Conservation (phyloP, 1,140 invertebrate species). For the Drosophila tsacasi region DNA sequence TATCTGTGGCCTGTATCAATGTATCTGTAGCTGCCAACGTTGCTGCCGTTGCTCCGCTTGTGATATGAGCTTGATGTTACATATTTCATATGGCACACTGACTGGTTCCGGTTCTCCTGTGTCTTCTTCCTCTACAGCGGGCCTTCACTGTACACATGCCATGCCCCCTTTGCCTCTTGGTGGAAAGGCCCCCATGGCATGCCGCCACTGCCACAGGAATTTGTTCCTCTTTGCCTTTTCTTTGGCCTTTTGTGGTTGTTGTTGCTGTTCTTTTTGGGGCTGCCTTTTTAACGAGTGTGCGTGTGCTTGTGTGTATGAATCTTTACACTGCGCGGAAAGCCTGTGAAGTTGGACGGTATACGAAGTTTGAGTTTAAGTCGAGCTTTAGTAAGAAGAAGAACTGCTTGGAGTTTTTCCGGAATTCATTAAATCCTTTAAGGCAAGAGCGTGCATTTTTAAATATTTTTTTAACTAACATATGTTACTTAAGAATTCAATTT, state of each 20-base stretch:
- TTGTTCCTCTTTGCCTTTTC: conserved; percentile 44
- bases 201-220: conserved; percentile 53
- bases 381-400: background rate
- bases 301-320: conserved; percentile 32
- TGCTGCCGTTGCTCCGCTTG: conserved; percentile 37
- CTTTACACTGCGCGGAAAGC: conserved; percentile 70
- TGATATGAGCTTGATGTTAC: conserved; percentile 65
- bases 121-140: conserved; percentile 12
- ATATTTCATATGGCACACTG: conserved; percentile 77
- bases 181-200: background rate
- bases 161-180: no score
- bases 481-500: background rate
- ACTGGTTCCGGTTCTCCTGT: conserved; percentile 49
- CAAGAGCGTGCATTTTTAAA: background rate
- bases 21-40: conserved; percentile 50
- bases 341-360: background rate
- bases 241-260: conserved; percentile 56
- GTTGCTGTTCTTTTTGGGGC: conserved; percentile 54
- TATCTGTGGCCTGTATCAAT: conserved; percentile 24
- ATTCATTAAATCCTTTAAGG: background rate
- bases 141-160: conserved; percentile 30
- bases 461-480: background rate
- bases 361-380: background rate
- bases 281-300: conserved; percentile 67
- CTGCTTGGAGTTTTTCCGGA: background rate